A percentile compares a stretch with the other conserved stretches of the same genome.
These are phyloP conservation scores for Rhadina sibilatrix DNA, from an alignment of 2,113 vertebrate species.

Conservation along the genomic window DNA sequence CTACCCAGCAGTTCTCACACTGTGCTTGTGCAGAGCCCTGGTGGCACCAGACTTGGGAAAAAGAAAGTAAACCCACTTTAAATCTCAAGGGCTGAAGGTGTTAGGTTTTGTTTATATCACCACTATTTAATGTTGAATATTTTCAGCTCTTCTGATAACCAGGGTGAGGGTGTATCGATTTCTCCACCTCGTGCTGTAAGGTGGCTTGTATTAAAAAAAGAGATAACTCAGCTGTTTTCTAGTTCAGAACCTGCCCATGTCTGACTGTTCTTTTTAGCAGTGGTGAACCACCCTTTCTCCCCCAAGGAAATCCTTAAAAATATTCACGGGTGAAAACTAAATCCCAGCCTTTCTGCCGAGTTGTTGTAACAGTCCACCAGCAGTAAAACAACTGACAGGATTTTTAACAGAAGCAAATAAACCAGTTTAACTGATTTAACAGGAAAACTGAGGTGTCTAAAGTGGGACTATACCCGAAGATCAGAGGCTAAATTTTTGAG, in stretches of 20 bases:
- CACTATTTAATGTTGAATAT: slow-evolving; percentile 7
- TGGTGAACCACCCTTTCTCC: not conserved
- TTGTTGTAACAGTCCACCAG: not conserved
- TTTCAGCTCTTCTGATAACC: not conserved
- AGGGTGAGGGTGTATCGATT: not conserved
- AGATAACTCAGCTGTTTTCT: not conserved
- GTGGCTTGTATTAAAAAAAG: slow-evolving; percentile 20
- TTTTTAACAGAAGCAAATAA: not conserved
- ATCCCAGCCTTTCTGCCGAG: not conserved
- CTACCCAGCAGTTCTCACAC: not conserved
- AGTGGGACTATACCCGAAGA: rapidly evolving
- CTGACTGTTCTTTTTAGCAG: not conserved
- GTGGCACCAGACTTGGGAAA: not conserved
- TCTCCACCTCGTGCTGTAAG: not conserved
- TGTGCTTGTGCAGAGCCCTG: not conserved
- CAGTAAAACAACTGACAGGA: not conserved
- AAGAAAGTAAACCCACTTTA: not conserved
- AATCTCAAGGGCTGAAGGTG: not conserved
- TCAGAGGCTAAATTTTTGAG: not conserved
- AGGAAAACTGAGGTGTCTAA: not conserved
- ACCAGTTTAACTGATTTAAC: not conserved
- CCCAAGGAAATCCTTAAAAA: not conserved
- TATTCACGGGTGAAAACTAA: not conserved
- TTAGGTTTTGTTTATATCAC: not conserved
- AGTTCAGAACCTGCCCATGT: not conserved